A percentile compares a stretch with the other conserved stretches of the same genome.
Evolutionary conservation across 1,140 invertebrate genomes (phyloP).

Genomic region (Lepidurus apus): DNA sequence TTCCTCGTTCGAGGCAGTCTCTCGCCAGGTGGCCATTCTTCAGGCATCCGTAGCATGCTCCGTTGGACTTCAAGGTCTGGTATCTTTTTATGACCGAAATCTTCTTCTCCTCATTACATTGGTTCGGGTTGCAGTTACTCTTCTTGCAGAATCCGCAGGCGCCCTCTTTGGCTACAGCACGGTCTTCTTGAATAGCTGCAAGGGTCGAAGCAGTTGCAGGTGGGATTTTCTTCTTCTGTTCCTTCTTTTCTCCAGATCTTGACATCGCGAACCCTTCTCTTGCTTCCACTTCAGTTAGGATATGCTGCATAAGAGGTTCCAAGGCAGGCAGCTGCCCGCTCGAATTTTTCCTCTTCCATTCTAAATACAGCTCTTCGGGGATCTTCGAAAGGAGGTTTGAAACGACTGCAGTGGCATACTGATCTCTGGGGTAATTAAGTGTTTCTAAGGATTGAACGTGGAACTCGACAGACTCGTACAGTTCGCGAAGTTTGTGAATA

Average conservation of each 20-base stretch:
- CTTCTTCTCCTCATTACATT: not conserved
- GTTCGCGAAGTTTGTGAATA: no score
- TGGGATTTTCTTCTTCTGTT: not conserved
- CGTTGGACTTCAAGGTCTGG: not conserved
- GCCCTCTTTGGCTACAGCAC: not conserved
- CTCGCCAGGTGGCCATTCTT: constrained; percentile 82
- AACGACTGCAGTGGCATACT: not conserved
- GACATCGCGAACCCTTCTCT: not conserved
- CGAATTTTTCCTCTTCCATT: not conserved
- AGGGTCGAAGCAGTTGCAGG: not conserved
- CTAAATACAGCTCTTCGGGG: not conserved
- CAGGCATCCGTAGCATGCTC: constrained; percentile 76
- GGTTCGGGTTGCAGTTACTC: not conserved
- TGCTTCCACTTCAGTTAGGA: not conserved
- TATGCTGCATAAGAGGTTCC: not conserved
- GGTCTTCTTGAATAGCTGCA: not conserved
- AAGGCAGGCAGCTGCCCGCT: not conserved
- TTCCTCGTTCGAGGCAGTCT: constrained; percentile 61
- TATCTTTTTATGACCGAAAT: not conserved
- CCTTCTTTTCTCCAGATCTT: not conserved
- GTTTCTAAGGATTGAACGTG: not conserved
- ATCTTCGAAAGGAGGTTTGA: not conserved
- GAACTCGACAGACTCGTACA: no score
- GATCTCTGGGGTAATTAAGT: not conserved
- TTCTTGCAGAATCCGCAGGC: not conserved